Conservation (phyloP, 2,113 vertebrate genomes). For the Manacus vitellinus region DNA sequence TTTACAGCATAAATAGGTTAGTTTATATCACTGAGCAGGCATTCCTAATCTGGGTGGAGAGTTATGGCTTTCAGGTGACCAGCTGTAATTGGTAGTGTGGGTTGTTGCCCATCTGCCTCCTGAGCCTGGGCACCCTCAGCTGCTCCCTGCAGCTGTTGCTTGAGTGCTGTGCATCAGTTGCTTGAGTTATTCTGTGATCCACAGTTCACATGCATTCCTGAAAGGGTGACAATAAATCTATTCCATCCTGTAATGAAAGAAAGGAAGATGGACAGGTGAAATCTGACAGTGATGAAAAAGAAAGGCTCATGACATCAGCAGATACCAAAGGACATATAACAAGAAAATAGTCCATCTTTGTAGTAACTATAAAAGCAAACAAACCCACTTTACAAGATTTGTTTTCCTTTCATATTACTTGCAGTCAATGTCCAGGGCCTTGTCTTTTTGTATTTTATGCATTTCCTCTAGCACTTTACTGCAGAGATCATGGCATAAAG, state of each 20-base stretch:
- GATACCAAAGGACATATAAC: background rate
- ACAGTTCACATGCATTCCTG: background rate
- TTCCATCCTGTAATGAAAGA: background rate
- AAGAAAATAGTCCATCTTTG: background rate
- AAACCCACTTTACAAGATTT: background rate
- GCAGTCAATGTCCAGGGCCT: background rate
- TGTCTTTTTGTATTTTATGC: background rate
- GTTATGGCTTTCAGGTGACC: background rate
- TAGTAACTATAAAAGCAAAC: background rate
- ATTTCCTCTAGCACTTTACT: background rate
- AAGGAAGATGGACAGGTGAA: background rate
- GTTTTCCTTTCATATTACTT: background rate
- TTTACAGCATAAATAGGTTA: background rate
- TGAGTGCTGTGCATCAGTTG: background rate
- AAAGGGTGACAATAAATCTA: background rate
- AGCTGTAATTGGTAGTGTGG: fast-evolving
- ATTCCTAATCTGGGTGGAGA: background rate
- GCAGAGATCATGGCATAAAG: background rate
- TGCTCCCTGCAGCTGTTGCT: fast-evolving
- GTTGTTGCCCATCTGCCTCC: fast-evolving
- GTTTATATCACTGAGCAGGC: background rate
- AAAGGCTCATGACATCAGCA: background rate
- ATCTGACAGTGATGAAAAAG: background rate
- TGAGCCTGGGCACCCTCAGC: background rate
- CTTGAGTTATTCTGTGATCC: background rate